Evolutionary conservation across 1,140 invertebrate genomes (phyloP), one percentile per base, ranked within the genome.

Genomic region (Wiebesia pumilae): DNA sequence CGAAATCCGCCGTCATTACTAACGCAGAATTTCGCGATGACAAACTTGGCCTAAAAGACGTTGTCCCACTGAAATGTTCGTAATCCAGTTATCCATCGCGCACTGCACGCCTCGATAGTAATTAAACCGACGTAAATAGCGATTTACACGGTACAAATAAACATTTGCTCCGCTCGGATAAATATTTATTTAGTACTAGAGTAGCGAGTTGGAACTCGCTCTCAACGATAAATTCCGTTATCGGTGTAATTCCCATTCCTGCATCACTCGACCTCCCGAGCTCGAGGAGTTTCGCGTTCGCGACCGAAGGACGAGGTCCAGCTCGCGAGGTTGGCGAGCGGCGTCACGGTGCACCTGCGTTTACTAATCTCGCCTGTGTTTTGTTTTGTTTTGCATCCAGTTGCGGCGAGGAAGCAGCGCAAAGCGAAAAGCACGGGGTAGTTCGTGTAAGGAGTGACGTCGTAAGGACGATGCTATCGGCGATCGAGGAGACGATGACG

Each of bases 401-500:
- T 54, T 54, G 51, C 24, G 21, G 2, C 58, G 71, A 43, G 27
- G 71, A 16, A 75, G 38, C 71, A 43, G 71, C 21, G 24, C 38
- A 43, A 6, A 75, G 71, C 14, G 16, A 14, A 14, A 69, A 9
- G 35, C 43, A 33, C 16, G 6, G 21, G 43, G 3, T 47, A 33
- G n/a, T 21, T 10, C 43, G 40, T n/a, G n/a, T n/a, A n/a, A n/a
- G n/a, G 47, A 47, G 40, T 21, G 77, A 78, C n/a, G 33, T 69
- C 10, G 47, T 65, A 73, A 51, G 84, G 79, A 88, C 75, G 80
- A 88, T 89, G 88, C 43, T 88, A n/a, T 88, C 84, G 85, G 87
- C 88, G 43, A 78, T 87, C 71, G 67, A 86, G 84, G 75, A 88
- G 77, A 88, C 47, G 87, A 87, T 88, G 81, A 87, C 89, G 85